phyloP scores from a whole-genome alignment of 2,888 invertebrate genomes.

The Agonopterix arenella region DNA sequence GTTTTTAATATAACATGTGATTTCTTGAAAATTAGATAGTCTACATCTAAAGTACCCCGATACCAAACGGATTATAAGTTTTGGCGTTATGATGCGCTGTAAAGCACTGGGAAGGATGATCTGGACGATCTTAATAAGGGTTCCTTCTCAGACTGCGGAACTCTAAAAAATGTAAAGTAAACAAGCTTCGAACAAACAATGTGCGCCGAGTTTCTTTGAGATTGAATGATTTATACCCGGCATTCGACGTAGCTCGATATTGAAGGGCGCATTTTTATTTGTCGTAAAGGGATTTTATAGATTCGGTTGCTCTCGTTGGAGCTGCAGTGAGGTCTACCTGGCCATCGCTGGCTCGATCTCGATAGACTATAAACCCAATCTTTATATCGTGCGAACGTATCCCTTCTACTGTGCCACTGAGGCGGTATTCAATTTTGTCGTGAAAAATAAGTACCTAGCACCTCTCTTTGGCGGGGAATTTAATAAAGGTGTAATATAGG shows the following conservation, averaged over 20 bases:
- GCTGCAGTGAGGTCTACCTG: constrained; percentile 31
- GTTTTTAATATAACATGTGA: too few relatives aligned
- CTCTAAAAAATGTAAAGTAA: too few relatives aligned
- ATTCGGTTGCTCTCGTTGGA: constrained; percentile 34
- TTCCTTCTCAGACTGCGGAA: too few relatives aligned
- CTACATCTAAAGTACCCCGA: too few relatives aligned
- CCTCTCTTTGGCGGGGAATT: constrained; percentile 39
- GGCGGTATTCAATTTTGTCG: constrained; percentile 50
- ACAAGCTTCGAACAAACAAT: too few relatives aligned
- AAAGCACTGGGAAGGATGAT: too few relatives aligned
- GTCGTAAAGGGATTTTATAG: constrained; percentile 67
- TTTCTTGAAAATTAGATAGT: too few relatives aligned
- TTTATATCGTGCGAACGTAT: constrained; percentile 59
- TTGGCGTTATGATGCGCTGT: too few relatives aligned
- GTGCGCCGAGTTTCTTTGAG: constrained; percentile 6
- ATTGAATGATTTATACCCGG: constrained; percentile 63
- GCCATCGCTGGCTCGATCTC: constrained; percentile 40
- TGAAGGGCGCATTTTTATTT: constrained; percentile 56
- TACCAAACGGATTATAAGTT: too few relatives aligned
- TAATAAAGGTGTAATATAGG: constrained; percentile 57
- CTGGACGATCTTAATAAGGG: too few relatives aligned
- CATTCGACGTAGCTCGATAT: constrained; percentile 35
- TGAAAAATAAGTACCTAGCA: constrained; percentile 48
- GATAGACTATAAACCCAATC: constrained; percentile 57
- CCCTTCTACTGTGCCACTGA: constrained; percentile 23